Evolutionary conservation across 2,888 invertebrate species (phyloP), one percentile per base, ranked within the genome.

Genomic region (Synanthedon myopaeformis): DNA sequence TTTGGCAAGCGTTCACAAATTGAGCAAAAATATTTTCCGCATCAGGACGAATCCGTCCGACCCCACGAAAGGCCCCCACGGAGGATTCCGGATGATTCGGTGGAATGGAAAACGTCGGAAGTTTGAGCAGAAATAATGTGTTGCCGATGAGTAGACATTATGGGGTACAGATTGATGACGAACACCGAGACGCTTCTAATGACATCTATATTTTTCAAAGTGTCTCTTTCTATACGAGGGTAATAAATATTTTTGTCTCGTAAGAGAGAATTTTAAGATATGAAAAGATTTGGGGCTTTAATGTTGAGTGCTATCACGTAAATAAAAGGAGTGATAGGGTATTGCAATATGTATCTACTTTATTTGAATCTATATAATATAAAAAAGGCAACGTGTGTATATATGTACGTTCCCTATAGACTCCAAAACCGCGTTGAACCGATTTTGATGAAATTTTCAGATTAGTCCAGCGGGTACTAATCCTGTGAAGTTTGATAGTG

Each of bases 181-280:
- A 56, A 59, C 59, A 55, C 58, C 54, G 60, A 17, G 17, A 57
- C 62, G 61, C 41, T 57, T 60, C 72, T 77, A 78, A 75, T 74
- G 77, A 78, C 78, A 78, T 62, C 69, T 70, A 67, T 76, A 70
- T 74, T 75, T 73, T 66, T 60, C 57, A 57, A 65, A 64, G 66
- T 64, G 65, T 68, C 66, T 57, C 61, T 65, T 2, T 45, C 61
- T 58, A 55, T 56, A 41, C 49, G 58, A 59, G 61, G 58, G 57
- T 61, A 56, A 52, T 59, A 35, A 35, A 35, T 35, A 35, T 35
- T 35, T 35, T 35, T 35, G 35, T 35, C 35, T 35, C 35, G 10
- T 35, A 10, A 35, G 35, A 35, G 8, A 35, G 35, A 35, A 35
- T 35, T 35, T 28, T 28, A 28, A 28, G 8, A 28, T 28, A 28